Evolutionary conservation across 2,888 invertebrate species (phyloP).

Genomic region (Arctia plantaginis): DNA sequence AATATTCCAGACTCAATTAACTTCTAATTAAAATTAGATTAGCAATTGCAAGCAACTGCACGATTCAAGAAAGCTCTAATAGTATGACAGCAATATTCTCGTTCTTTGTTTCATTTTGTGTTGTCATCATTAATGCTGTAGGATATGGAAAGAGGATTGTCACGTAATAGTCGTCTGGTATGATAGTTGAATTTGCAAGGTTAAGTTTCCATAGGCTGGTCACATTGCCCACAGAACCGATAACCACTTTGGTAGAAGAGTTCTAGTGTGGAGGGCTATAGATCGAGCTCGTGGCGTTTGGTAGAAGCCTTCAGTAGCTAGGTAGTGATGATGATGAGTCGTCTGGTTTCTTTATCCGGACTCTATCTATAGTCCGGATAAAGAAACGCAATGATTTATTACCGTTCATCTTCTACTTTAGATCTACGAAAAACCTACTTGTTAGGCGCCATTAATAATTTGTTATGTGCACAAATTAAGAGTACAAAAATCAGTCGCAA

Average conservation of each 20-base stretch:
- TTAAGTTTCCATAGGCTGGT: no score
- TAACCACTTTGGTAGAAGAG: not conserved
- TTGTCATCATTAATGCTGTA: slow-evolving; percentile 26
- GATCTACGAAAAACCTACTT: not conserved
- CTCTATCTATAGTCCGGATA: not conserved
- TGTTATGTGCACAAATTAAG: not conserved
- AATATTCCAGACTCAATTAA: slow-evolving; percentile 5
- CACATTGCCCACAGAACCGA: not conserved
- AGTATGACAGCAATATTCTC: slow-evolving; percentile 10
- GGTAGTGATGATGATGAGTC: not conserved
- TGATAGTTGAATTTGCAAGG: not conserved
- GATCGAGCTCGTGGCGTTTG: not conserved
- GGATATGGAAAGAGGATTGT: not conserved
- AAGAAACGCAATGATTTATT: not conserved
- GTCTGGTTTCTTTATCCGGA: not conserved
- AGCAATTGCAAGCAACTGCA: slow-evolving; percentile 17
- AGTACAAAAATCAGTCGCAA: not conserved
- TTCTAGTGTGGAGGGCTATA: not conserved
- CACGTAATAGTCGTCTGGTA: not conserved
- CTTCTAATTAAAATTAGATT: slow-evolving; percentile 20
- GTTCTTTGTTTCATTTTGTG: slow-evolving; percentile 34
- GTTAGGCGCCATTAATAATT: not conserved
- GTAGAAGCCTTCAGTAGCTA: no score
- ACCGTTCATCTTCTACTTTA: not conserved
- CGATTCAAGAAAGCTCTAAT: slow-evolving; percentile 17